Conservation (phyloP, 1,140 invertebrate species). For the Sinonovacula constricta region DNA sequence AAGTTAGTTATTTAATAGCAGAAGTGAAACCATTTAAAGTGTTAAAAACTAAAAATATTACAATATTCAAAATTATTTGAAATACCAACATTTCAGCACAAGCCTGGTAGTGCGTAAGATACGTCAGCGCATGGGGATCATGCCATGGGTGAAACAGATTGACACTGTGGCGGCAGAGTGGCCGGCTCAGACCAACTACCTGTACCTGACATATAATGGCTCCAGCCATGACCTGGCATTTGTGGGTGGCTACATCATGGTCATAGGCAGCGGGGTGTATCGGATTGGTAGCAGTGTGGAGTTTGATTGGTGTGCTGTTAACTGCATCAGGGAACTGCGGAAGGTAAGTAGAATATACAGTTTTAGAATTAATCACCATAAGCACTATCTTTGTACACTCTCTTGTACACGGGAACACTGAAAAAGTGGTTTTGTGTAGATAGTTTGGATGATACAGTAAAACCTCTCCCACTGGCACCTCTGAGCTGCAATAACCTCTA, state of each 20-base stretch:
- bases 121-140: slow-evolving; percentile 80
- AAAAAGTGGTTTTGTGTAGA: too few relatives aligned
- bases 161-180: slow-evolving; percentile 99
- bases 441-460: too few relatives aligned
- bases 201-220: slow-evolving; percentile 98
- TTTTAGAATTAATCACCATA: background rate
- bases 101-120: slow-evolving; percentile 78
- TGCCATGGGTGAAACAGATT: slow-evolving; percentile 97
- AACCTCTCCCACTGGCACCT: too few relatives aligned
- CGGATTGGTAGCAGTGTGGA: slow-evolving; percentile 99
- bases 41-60: too few relatives aligned
- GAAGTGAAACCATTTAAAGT: too few relatives aligned
- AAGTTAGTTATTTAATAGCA: too few relatives aligned
- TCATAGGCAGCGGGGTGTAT: slow-evolving; percentile 96
- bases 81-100: slow-evolving; percentile 78
- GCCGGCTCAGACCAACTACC: slow-evolving; percentile 98
- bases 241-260: slow-evolving; percentile 85
- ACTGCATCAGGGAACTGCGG: slow-evolving; percentile 94
- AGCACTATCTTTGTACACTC: background rate
- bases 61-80: too few relatives aligned
- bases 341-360: slow-evolving; percentile 82
- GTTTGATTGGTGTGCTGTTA: slow-evolving; percentile 99
- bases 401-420: too few relatives aligned
- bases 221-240: slow-evolving; percentile 91
- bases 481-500: too few relatives aligned